Conservation (phyloP, 2,888 invertebrate genomes). For the Lasioglossum lativentre region DNA sequence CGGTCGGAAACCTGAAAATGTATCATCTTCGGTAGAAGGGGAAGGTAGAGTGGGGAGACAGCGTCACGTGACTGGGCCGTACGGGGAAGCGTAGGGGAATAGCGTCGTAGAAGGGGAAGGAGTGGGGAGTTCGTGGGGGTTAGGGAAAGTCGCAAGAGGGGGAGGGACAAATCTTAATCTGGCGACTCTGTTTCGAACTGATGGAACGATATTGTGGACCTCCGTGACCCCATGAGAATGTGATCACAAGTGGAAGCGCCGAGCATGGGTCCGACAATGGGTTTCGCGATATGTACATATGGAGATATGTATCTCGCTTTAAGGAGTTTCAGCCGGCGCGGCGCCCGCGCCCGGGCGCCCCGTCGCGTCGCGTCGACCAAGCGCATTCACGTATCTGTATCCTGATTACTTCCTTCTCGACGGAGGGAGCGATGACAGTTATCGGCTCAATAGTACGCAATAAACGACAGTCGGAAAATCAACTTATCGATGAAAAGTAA, state of each 20-base stretch:
- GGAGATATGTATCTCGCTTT: slow-evolving; percentile 78
- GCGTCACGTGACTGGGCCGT: too few species aligned
- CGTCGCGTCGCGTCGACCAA: slow-evolving; percentile 46
- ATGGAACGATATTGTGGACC: neutral
- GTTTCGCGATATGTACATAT: slow-evolving; percentile 67
- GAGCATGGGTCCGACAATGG: slow-evolving; percentile 56
- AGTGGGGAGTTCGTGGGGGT: too few species aligned
- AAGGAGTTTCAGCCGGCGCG: slow-evolving; percentile 65
- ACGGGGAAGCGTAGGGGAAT: too few species aligned
- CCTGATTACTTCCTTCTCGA: slow-evolving; percentile 56
- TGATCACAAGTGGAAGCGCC: slow-evolving; percentile 51
- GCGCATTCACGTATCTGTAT: slow-evolving; percentile 62
- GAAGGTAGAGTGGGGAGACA: too few species aligned
- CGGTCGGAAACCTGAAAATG: too few species aligned
- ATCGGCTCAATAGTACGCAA: neutral
- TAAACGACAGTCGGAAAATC: neutral
- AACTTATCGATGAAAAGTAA: too few species aligned
- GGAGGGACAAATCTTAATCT: too few species aligned
- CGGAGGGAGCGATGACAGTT: slow-evolving; percentile 22
- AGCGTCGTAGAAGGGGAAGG: too few species aligned
- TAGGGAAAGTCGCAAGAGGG: too few species aligned
- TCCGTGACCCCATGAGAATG: slow-evolving; percentile 1
- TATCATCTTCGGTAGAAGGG: too few species aligned
- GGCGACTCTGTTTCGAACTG: too few species aligned
- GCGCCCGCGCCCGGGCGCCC: too few species aligned